Base-by-base conservation (phyloP, 1,140 invertebrate species). In the Drosophila quadrilineata region DNA sequence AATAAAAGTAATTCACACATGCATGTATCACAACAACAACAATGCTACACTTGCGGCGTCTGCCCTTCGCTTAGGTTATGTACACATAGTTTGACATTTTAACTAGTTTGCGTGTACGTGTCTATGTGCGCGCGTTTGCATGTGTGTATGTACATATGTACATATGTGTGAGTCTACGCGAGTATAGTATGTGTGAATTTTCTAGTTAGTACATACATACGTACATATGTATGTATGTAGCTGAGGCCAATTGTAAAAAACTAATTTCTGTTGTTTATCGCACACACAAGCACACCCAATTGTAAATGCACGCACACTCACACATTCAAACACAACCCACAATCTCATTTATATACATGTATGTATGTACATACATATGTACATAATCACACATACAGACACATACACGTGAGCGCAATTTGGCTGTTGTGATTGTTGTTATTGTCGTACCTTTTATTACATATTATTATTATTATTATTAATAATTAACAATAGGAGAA, bases 51-150 rank as follows among this genome's bases (percentile, higher is more conserved):
- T 41, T 38, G 33, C 50, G 19, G 50, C 59, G 14, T 19, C 45
- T 65, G 54, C 62, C 57, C 57, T 60, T 52, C 64, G 64, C 38
- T 62, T 46, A 31, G 33, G 64, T 67, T 67, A 67, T 67, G 50
- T 50, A 64, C 49, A 63, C 31, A 63, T 19, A 52, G 46, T 21
- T 63, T 64, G 35, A 56, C 35, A 64, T 64, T 56, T 64, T 68
- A 43, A 52, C 52, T 66, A 73, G 60, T 64, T 40, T 38, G 10
- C 14, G 40, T 36, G n/a, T 46, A 12, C 33, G n/a, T 40, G 19
- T 22, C 10, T 65, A 17, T 52, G 33, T 53, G 50, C 14, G 52
- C 40, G 24, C 38, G 33, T 58, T 40, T 64, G 43, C 22, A 35
- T 43, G 53, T 41, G 19, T 49, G 60, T 57, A n/a, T n/a, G n/a